Evolutionary conservation across 2,888 invertebrate species (phyloP).

Genomic region (Agriopis aurantiaria): DNA sequence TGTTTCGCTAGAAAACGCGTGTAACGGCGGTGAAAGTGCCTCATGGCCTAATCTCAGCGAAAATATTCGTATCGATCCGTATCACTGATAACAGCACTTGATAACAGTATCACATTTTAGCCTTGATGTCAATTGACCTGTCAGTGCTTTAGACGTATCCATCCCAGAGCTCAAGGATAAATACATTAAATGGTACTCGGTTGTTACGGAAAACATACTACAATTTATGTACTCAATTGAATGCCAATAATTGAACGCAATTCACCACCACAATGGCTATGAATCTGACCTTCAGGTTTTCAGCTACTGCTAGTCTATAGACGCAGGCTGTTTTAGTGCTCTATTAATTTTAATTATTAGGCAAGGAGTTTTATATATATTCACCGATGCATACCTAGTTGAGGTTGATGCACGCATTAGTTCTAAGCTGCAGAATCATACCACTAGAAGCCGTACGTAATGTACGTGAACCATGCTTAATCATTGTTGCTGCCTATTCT

Average conservation of each 20-base stretch:
- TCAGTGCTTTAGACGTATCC: conserved; percentile 65
- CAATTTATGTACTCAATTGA: conserved; percentile 29
- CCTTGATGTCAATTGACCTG: conserved; percentile 61
- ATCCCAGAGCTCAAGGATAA: conserved; percentile 55
- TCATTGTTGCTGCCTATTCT: too few relatives aligned
- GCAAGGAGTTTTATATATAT: too few relatives aligned
- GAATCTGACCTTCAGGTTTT: conserved; percentile 12
- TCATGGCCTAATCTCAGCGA: conserved; percentile 78
- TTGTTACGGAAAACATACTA: conserved; percentile 54
- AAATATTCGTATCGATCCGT: conserved; percentile 83
- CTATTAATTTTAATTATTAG: conserved; percentile 1
- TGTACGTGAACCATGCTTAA: too few relatives aligned
- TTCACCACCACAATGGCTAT: conserved; percentile 15
- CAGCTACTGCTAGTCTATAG: not conserved
- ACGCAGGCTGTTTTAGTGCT: not conserved
- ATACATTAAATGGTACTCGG: conserved; percentile 46
- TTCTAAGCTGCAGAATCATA: too few relatives aligned
- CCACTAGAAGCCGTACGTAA: too few relatives aligned
- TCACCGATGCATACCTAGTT: too few relatives aligned
- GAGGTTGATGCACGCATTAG: too few relatives aligned
- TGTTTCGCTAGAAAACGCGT: conserved; percentile 87
- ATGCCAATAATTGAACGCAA: conserved; percentile 38
- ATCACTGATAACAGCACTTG: conserved; percentile 73
- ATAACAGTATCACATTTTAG: conserved; percentile 67
- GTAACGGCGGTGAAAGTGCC: conserved; percentile 90